A percentile compares a stretch with the other conserved stretches of the same genome.
These are phyloP conservation scores for Lemur catta DNA, from an alignment of 2,797 vertebrate genomes.

Conservation along the genomic window DNA sequence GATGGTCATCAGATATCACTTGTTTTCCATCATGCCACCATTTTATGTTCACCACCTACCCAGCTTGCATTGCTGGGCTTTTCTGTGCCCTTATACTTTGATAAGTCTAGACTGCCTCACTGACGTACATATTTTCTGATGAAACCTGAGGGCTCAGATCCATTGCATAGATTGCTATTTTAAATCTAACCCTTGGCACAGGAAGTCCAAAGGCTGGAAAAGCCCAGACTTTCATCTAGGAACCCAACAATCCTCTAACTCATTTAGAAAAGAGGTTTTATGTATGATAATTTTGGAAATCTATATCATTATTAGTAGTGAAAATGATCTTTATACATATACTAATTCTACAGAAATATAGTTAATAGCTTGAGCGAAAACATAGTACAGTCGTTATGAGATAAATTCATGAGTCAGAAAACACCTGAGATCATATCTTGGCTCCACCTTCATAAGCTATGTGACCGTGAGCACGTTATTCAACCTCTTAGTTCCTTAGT, in stretches of 20 bases:
- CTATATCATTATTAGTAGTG: neutral
- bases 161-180: neutral
- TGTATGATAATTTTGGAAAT: neutral
- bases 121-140: neutral
- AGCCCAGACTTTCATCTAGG: neutral
- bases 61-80: accelerated
- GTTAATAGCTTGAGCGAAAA: neutral
- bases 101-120: neutral
- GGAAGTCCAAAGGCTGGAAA: neutral
- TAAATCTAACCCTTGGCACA: neutral
- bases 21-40: accelerated
- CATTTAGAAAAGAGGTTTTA: neutral
- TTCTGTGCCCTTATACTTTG: neutral
- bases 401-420: neutral
- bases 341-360: neutral
- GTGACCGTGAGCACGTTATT: neutral
- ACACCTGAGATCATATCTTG: neutral
- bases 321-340: neutral
- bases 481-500: no score
- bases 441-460: neutral
- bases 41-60: neutral
- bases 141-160: neutral
- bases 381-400: neutral
- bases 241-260: neutral
- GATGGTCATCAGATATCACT: neutral